Evolutionary conservation across 2,888 invertebrate species (phyloP).

Genomic region (Leucoma salicis): DNA sequence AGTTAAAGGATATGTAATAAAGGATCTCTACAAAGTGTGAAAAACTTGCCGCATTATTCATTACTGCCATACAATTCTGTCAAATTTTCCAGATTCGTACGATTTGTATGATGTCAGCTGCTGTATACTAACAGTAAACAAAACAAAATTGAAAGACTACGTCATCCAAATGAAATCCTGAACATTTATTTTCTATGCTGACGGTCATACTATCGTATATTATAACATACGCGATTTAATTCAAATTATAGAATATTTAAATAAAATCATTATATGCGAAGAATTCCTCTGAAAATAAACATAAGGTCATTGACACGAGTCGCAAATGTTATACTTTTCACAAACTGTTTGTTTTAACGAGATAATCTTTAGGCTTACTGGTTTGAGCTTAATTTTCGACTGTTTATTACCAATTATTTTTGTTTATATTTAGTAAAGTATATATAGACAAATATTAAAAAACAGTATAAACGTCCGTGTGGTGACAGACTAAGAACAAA

Average conservation of each 20-base stretch:
- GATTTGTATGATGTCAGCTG: too few species aligned
- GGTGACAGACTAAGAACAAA: too few species aligned
- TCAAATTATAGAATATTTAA: slow-evolving; percentile 10
- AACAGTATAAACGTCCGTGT: too few species aligned
- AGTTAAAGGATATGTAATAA: too few species aligned
- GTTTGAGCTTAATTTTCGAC: too few species aligned
- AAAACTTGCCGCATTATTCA: too few species aligned
- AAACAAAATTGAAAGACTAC: not conserved
- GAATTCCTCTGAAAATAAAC: slow-evolving; percentile 43
- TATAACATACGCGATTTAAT: slow-evolving; percentile 8
- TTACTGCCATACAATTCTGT: too few species aligned
- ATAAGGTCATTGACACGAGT: slow-evolving; percentile 45
- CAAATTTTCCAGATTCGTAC: too few species aligned
- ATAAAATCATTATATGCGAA: slow-evolving; percentile 6
- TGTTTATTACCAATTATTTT: too few species aligned
- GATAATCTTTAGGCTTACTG: slow-evolving; percentile 28
- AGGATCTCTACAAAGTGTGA: too few species aligned
- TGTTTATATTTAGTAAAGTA: too few species aligned
- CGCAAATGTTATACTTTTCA: slow-evolving; percentile 20
- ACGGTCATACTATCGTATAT: not conserved
- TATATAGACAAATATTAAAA: too few species aligned
- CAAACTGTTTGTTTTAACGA: slow-evolving; percentile 35
- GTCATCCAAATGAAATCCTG: not conserved
- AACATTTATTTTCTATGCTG: not conserved
- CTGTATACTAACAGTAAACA: not conserved